These are phyloP conservation scores for Conus canariensis DNA, from an alignment of 2,888 invertebrate genomes.

Conservation along the genomic window DNA sequence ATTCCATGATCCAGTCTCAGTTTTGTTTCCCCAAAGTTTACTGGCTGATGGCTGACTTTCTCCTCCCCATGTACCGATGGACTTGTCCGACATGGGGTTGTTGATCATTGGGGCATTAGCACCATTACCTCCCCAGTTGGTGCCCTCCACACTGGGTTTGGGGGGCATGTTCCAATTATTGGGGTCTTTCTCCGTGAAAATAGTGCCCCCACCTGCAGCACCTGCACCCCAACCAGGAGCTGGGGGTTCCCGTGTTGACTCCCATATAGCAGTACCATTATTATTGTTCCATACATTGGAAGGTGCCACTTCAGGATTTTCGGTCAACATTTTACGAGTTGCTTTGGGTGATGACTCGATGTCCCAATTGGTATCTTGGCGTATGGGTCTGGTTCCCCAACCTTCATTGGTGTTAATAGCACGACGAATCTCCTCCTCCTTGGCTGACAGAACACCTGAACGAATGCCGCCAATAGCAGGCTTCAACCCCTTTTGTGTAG, in stretches of 20 bases:
- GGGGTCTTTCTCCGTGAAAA: constrained; percentile 51
- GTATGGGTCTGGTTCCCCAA: constrained; percentile 76
- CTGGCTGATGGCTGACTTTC: constrained; percentile 47
- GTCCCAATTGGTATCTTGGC: constrained; percentile 76
- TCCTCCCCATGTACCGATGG: constrained; percentile 63
- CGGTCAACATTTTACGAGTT: constrained; percentile 63
- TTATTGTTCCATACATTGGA: constrained; percentile 88
- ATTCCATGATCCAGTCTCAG: constrained; percentile 82
- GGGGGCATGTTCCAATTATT: constrained; percentile 45
- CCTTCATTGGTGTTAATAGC: constrained; percentile 75
- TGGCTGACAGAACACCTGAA: constrained; percentile 42
- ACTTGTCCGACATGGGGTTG: constrained; percentile 63
- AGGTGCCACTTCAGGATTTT: constrained; percentile 45
- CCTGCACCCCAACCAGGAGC: constrained; percentile 48
- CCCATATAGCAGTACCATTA: constrained; percentile 82
- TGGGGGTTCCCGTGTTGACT: constrained; percentile 63
- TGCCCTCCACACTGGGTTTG: constrained; percentile 44
- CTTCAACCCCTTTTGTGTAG: constrained; percentile 81
- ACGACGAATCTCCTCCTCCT: constrained; percentile 57
- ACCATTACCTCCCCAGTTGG: constrained; percentile 59
- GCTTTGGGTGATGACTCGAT: constrained; percentile 68
- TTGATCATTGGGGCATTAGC: constrained; percentile 75
- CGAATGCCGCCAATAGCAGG: constrained; percentile 56
- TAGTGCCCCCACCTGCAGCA: constrained; percentile 63
- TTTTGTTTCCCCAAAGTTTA: constrained; percentile 67